phyloP scores from a whole-genome alignment of 1,140 invertebrate genomes.

The Cotesia glomerata region DNA sequence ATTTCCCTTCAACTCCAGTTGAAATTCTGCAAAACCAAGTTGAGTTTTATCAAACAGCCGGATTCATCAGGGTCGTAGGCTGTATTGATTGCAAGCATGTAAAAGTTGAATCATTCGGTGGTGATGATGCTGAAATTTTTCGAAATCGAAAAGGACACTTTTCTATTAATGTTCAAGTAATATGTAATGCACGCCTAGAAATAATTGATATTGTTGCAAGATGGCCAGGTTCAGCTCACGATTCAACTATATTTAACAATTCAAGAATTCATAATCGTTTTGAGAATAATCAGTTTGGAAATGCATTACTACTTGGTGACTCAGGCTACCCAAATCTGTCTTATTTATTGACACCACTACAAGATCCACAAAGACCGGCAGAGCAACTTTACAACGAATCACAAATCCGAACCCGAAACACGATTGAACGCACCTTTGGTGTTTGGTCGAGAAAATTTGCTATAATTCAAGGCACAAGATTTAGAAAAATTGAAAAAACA shows the following conservation, averaged over 20 bases:
- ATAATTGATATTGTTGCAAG: slow-evolving; percentile 52
- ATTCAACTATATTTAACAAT: slow-evolving; percentile 48
- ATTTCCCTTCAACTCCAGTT: slow-evolving; percentile 38
- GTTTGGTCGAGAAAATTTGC: slow-evolving; percentile 59
- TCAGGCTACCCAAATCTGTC: slow-evolving; percentile 37
- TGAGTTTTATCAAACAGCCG: slow-evolving; percentile 46
- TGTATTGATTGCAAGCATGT: slow-evolving; percentile 57
- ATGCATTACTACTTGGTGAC: slow-evolving; percentile 46
- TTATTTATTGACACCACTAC: slow-evolving; percentile 44
- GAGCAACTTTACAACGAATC: slow-evolving; percentile 53
- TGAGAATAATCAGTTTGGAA: slow-evolving; percentile 36
- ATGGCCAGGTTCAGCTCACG: slow-evolving; percentile 50
- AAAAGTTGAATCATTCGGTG: slow-evolving; percentile 38
- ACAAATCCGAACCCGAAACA: slow-evolving; percentile 54
- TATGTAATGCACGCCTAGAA: slow-evolving; percentile 47
- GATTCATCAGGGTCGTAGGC: slow-evolving; percentile 54
- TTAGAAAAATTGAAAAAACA: slow-evolving; percentile 35
- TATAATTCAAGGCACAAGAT: slow-evolving; percentile 43
- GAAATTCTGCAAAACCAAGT: slow-evolving; percentile 33
- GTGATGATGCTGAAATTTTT: slow-evolving; percentile 52
- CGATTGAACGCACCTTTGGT: slow-evolving; percentile 55
- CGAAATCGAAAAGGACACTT: slow-evolving; percentile 58
- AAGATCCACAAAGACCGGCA: slow-evolving; percentile 34
- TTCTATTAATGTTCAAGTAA: slow-evolving; percentile 55
- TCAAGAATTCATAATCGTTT: slow-evolving; percentile 30